Evolutionary conservation across 2,888 invertebrate genomes (phyloP), one percentile per base, ranked within the genome.

Genomic region (Hydrotaea diabolus): DNA sequence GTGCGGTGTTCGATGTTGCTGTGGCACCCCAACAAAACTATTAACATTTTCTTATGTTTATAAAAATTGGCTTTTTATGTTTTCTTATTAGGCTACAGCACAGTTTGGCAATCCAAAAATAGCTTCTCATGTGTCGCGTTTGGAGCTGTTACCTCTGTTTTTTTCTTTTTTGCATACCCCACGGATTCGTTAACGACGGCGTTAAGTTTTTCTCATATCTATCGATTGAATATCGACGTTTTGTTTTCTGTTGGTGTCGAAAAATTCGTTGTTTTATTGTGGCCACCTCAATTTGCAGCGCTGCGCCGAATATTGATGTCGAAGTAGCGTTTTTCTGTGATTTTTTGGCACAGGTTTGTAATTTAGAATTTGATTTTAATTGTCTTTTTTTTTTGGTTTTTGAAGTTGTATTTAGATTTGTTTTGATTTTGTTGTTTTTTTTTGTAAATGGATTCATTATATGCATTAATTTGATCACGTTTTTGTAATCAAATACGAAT

Each of bases 311-410:
- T 64, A 64, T 53, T 23, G 57, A 36, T 62, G 13, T 59, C 69
- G 57, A 26, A 77, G 43, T 69, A 26, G 71, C n/a, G 69, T 80
- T 71, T 74, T 80, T 77, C 77, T 66, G 19, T 75, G 77, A 55
- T 71, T 73, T 75, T 81, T 81, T 84, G 81, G 84, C 84, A 84
- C 84, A 84, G 81, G 84, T 84, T 81, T 84, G 84, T 81, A 84
- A 84, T 84, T 81, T 84, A 84, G 81, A 84, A 81, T 84, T 84
- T 84, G 81, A 80, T 84, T 84, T 84, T 84, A 84, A 84, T 84
- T 84, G 84, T 81, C 78, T 78, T 80, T 55, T 76, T 80, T 43
- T 23, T 43, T 64, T 64, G n/a, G n/a, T n/a, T n/a, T 31, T 23
- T 59, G 59, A 26, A 5, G n/a, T n/a, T n/a, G n/a, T n/a, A n/a